These are phyloP conservation scores for Drosophila borborema DNA, from an alignment of 2,888 invertebrate species.

Conservation along the genomic window DNA sequence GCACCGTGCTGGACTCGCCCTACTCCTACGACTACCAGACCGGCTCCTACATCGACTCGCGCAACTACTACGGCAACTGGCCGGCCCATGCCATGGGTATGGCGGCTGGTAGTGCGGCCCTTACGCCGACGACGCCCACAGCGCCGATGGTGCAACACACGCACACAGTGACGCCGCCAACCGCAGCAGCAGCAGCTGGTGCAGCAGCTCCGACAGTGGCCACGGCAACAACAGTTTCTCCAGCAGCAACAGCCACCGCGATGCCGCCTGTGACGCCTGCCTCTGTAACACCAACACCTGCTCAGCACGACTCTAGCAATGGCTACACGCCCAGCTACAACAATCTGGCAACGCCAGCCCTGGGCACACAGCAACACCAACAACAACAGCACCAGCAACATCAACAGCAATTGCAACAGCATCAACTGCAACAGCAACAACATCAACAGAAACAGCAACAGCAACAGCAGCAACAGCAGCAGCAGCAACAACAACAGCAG, in stretches of 20 bases:
- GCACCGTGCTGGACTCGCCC: slow-evolving; percentile 91
- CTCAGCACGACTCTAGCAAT: slow-evolving; percentile 73
- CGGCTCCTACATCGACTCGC: slow-evolving; percentile 87
- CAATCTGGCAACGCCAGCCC: slow-evolving; percentile 66
- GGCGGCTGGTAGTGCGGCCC: slow-evolving; percentile 49
- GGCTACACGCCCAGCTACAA: slow-evolving; percentile 77
- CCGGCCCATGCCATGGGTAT: slow-evolving; percentile 86
- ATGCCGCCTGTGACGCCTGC: slow-evolving; percentile 43
- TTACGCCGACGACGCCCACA: slow-evolving; percentile 63
- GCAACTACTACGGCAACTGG: slow-evolving; percentile 88
- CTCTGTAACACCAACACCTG: slow-evolving; percentile 45
- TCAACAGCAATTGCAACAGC: slow-evolving; percentile 33
- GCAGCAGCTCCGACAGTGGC: slow-evolving; percentile 37
- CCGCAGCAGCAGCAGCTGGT: slow-evolving; percentile 36
- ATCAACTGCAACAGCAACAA: slow-evolving; percentile 29
- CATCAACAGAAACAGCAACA: slow-evolving; percentile 33
- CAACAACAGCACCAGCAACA: slow-evolving; percentile 34
- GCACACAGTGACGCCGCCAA: slow-evolving; percentile 85
- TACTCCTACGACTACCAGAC: slow-evolving; percentile 88
- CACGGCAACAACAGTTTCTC: slow-evolving; percentile 39
- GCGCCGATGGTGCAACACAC: slow-evolving; percentile 54
- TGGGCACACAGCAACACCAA: slow-evolving; percentile 43
- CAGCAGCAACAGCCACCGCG: slow-evolving; percentile 45
- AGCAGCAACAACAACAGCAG: slow-evolving; percentile 45
- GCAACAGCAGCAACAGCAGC: slow-evolving; percentile 28